A percentile compares a stretch with the other conserved stretches of the same genome.
Conservation (phyloP, 2,888 invertebrate species). For the Buathra laborator region DNA sequence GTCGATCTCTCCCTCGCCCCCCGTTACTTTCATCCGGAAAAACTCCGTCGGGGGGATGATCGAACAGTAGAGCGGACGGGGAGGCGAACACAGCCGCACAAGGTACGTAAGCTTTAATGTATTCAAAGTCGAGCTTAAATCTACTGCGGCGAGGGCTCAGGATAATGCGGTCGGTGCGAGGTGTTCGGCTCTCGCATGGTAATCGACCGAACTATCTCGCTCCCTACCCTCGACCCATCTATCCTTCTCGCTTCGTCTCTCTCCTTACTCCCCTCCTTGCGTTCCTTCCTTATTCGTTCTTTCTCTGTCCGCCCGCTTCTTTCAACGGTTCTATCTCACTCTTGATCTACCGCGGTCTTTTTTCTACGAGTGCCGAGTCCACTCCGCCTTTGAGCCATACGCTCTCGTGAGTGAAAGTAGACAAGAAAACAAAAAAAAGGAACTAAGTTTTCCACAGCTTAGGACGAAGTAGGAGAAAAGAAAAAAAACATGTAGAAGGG, state of each 20-base stretch:
- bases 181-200: slow-evolving; percentile 53
- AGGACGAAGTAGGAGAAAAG: slow-evolving; percentile 33
- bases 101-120: slow-evolving; percentile 43
- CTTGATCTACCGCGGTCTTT: slow-evolving; percentile 39
- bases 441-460: slow-evolving; percentile 3
- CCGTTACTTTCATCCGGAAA: slow-evolving; percentile 26
- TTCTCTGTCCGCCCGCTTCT: slow-evolving; percentile 41
- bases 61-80: slow-evolving; percentile 34
- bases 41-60: slow-evolving; percentile 47
- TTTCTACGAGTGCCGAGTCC: slow-evolving; percentile 1
- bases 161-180: slow-evolving; percentile 42
- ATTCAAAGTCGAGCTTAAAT: slow-evolving; percentile 68
- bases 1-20: slow-evolving; percentile 11
- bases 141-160: slow-evolving; percentile 57
- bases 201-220: slow-evolving; percentile 47
- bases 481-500: slow-evolving; percentile 29
- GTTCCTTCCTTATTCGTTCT: slow-evolving; percentile 43
- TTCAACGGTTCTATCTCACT: slow-evolving; percentile 45
- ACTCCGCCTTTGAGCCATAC: slow-evolving; percentile 19
- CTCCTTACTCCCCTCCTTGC: slow-evolving; percentile 41
- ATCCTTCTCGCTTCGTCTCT: not conserved
- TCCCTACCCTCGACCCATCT: not conserved
- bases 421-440: slow-evolving; percentile 44
- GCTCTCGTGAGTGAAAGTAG: slow-evolving; percentile 65
- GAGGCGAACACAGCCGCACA: not conserved